Evolutionary conservation across 2,888 invertebrate species (phyloP).

Genomic region (Drosophila ustulata): DNA sequence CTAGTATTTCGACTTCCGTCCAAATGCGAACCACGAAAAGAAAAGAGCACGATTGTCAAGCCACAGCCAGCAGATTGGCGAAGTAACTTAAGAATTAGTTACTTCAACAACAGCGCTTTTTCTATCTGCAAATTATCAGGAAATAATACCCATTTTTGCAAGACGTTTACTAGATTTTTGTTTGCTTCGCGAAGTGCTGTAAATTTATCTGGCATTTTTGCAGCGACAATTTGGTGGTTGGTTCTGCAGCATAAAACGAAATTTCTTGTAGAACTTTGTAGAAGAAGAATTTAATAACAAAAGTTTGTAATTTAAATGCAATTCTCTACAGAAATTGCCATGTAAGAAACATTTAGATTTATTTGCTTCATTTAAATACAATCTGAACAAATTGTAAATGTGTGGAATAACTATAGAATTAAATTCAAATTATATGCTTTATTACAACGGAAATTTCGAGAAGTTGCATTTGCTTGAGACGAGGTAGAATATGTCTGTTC

Average conservation of each 20-base stretch:
- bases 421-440: too few relatives aligned
- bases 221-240: background rate
- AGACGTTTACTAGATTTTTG: background rate
- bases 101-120: background rate
- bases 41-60: slow-evolving; percentile 11
- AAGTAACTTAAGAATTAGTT: background rate
- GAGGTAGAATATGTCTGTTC: too few relatives aligned
- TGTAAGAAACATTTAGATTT: too few relatives aligned
- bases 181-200: background rate
- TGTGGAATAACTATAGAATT: too few relatives aligned
- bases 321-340: too few relatives aligned
- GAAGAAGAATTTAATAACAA: background rate
- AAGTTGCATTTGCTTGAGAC: too few relatives aligned
- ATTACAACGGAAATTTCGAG: too few relatives aligned
- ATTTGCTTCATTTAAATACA: too few relatives aligned
- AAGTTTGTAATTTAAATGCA: too few relatives aligned
- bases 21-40: slow-evolving; percentile 2
- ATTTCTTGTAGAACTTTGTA: background rate
- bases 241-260: background rate
- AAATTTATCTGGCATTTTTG: background rate
- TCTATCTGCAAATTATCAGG: background rate
- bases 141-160: background rate
- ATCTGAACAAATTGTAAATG: too few relatives aligned
- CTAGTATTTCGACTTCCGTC: slow-evolving; percentile 17
- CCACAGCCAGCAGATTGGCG: background rate